Evolutionary conservation across 2,888 invertebrate genomes (phyloP).

Genomic region (Athripsodes cinereus): DNA sequence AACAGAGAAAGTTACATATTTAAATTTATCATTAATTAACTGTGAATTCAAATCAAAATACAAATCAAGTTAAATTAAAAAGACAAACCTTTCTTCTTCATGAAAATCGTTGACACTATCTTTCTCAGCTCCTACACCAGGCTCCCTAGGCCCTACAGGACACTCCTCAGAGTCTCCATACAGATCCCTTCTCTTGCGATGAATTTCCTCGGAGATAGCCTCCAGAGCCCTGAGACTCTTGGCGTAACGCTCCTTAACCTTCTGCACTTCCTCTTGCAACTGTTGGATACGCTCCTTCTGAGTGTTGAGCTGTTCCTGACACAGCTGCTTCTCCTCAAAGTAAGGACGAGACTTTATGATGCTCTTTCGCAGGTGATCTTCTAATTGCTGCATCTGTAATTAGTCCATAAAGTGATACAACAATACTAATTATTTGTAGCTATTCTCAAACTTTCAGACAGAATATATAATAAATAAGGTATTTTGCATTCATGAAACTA

Average conservation of each 20-base stretch:
- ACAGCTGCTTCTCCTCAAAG: slow-evolving; percentile 83
- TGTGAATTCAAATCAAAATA: too few species aligned
- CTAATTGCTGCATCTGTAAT: slow-evolving; percentile 63
- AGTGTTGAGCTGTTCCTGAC: slow-evolving; percentile 77
- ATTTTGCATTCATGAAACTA: too few species aligned
- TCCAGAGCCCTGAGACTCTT: slow-evolving; percentile 78
- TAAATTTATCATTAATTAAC: too few species aligned
- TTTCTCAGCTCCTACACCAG: slow-evolving; percentile 71
- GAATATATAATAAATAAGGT: too few species aligned
- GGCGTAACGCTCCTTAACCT: slow-evolving; percentile 76
- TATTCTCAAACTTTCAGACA: too few species aligned
- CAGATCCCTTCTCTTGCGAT: slow-evolving; percentile 58
- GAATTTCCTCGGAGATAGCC: slow-evolving; percentile 88
- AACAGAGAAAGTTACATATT: too few species aligned
- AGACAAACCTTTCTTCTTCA: slow-evolving; percentile 24
- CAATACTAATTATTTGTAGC: too few species aligned
- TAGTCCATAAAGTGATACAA: too few species aligned
- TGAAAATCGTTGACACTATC: slow-evolving; percentile 28
- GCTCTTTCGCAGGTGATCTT: slow-evolving; percentile 74
- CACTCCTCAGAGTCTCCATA: slow-evolving; percentile 37
- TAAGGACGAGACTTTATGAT: slow-evolving; percentile 85
- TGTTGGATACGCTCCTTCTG: slow-evolving; percentile 80
- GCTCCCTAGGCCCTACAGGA: slow-evolving; percentile 55
- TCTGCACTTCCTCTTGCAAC: slow-evolving; percentile 71
- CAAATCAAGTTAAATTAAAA: too few species aligned